Conservation (phyloP, 1,140 invertebrate genomes). For the Apolygus lucorum region DNA sequence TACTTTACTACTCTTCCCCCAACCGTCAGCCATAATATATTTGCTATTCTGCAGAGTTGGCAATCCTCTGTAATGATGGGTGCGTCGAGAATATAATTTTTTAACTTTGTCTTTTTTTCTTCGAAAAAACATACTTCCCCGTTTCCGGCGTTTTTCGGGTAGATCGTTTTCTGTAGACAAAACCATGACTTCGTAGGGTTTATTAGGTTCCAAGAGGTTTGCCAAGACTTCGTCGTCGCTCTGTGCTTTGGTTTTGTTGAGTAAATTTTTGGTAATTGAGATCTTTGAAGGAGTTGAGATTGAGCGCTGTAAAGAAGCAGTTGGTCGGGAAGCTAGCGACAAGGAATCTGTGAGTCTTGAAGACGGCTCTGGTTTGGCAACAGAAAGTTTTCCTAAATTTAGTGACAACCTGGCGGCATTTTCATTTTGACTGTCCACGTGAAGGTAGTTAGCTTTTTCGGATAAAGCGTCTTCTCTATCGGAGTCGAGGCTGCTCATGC, state of each 20-base stretch:
- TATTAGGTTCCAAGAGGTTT: background rate
- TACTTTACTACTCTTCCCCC: background rate
- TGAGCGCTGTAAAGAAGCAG: background rate
- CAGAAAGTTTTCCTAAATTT: background rate
- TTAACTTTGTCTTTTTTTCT: constrained; percentile 75
- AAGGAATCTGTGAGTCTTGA: background rate
- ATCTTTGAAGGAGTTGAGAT: constrained; percentile 6
- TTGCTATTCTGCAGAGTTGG: constrained; percentile 35
- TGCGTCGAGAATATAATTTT: constrained; percentile 39
- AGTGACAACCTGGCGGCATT: background rate
- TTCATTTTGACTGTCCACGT: background rate
- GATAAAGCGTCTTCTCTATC: background rate
- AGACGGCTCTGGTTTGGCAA: background rate
- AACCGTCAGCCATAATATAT: background rate
- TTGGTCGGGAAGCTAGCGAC: background rate
- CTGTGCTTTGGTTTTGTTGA: background rate
- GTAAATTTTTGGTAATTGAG: background rate
- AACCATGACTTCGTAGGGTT: background rate
- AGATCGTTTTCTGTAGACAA: background rate
- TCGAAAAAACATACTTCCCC: constrained; percentile 79
- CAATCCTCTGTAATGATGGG: background rate
- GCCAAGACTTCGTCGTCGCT: constrained; percentile 8
- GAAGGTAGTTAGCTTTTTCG: background rate
- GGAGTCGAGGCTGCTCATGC: constrained; percentile 8
- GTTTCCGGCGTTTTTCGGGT: constrained; percentile 72